Evolutionary conservation across 2,888 invertebrate species (phyloP), one percentile per base, ranked within the genome.

Genomic region (Tineola bisselliella): DNA sequence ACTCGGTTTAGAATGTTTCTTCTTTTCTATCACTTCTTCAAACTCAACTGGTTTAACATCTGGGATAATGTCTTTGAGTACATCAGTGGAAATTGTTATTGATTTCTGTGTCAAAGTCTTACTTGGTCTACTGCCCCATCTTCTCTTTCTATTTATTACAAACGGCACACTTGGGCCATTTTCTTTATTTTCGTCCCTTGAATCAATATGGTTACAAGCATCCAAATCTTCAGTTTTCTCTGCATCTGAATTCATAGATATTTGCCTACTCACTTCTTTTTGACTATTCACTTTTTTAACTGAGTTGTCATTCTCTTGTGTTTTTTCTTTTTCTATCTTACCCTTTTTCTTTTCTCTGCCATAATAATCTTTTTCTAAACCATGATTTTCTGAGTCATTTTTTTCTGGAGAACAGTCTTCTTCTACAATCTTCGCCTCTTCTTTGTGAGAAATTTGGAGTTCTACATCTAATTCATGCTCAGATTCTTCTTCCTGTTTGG

Each of bases 81-180:
- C 89, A 79, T 93, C 92, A 17, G 92, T 92, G 12, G 93, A 93
- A 68, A 93, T 92, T 33, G 91, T 90, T 63, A 93, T 84, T 19
- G 91, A 89, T 61, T 91, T 90, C 62, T 90, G 88, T 61, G 89
- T 88, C 38, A 89, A 77, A 1, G 84, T 68, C 71, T 89, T 89
- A 44, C 71, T 70, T 15, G 76, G 74, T 31, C 87, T 75, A 0
- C 84, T 78, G 1, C 88, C 88, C 88, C 88, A 88, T 64, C 81
- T 76, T 62, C 87, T 67, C 67, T 87, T 88, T 57, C 87, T 77
- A 60, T 72, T 81, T 12, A 80, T 70, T 57, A 77, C 74, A 62
- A 76, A 69, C 54, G 79, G 75, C 63, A 74, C 66, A 61, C 75
- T 61, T 66, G 79, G 75, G 44, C 77, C 82, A 74, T 79, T 84